A percentile compares a stretch with the other conserved stretches of the same genome.
These are phyloP conservation scores for Nomada flava DNA, from an alignment of 2,888 invertebrate species.

Conservation along the genomic window DNA sequence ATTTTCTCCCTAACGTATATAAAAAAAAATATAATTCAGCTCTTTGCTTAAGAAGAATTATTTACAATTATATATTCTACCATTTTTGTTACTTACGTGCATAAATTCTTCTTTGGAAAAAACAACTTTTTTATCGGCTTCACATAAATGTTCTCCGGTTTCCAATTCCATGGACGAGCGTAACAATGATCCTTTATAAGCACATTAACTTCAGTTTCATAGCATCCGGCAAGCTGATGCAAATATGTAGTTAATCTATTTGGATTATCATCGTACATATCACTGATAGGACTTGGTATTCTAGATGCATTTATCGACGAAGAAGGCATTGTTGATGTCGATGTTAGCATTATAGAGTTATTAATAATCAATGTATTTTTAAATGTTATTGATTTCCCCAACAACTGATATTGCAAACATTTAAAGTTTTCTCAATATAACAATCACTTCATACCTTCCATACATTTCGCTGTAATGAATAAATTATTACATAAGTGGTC, in stretches of 20 bases:
- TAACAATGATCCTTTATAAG: conserved; percentile 90
- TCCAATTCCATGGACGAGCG: conserved; percentile 89
- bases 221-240: conserved; percentile 78
- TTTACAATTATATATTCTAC: background rate
- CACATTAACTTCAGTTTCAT: conserved; percentile 81
- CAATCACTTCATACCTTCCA: background rate
- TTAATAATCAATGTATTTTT: conserved; percentile 20
- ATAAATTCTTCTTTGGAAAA: conserved; percentile 74
- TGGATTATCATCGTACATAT: conserved; percentile 85
- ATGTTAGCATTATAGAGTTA: conserved; percentile 51
- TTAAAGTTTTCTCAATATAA: background rate
- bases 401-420: conserved; percentile 1
- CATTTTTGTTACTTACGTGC: conserved; percentile 46
- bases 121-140: conserved; percentile 86
- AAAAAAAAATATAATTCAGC: conserved; percentile 14
- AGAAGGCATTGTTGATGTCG: conserved; percentile 55
- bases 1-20: conserved; percentile 63
- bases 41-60: background rate
- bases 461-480: conserved; percentile 18
- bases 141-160: conserved; percentile 87
- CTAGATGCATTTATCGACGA: conserved; percentile 62
- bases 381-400: background rate
- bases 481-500: conserved; percentile 19
- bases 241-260: conserved; percentile 83
- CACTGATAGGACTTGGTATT: conserved; percentile 81